These are phyloP conservation scores for Iphiclides podalirius DNA, from an alignment of 2,888 invertebrate species.

Conservation along the genomic window DNA sequence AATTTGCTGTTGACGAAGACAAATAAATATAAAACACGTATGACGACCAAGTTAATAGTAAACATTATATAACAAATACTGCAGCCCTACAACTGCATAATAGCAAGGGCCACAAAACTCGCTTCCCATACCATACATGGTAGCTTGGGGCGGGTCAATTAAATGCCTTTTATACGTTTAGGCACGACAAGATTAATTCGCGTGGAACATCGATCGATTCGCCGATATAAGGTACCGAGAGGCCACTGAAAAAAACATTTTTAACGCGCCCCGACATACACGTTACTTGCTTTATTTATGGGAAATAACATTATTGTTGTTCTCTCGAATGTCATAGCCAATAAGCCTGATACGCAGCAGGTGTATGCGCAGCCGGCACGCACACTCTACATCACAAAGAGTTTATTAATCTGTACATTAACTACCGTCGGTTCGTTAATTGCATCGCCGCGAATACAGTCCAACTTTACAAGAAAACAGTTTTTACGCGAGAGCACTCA, in stretches of 20 bases:
- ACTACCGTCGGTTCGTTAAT: conserved; percentile 1
- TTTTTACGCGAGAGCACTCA: background rate
- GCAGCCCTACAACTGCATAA: too few relatives aligned
- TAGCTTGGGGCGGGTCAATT: too few relatives aligned
- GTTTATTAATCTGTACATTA: conserved; percentile 14
- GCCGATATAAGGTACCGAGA: background rate
- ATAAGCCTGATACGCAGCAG: conserved; percentile 50
- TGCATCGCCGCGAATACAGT: conserved; percentile 2
- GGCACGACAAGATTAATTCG: conserved; percentile 8
- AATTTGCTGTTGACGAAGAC: too few relatives aligned
- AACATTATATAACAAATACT: too few relatives aligned
- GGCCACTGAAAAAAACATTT: conserved; percentile 8
- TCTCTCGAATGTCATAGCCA: conserved; percentile 64
- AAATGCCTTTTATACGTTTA: conserved; percentile 5
- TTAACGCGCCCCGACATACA: background rate
- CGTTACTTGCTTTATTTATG: conserved; percentile 14
- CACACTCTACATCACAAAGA: conserved; percentile 1
- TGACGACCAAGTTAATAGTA: too few relatives aligned
- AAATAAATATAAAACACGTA: too few relatives aligned
- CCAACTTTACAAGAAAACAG: background rate
- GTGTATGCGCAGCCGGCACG: conserved; percentile 52
- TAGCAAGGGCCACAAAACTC: too few relatives aligned
- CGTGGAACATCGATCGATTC: conserved; percentile 1
- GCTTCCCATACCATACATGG: too few relatives aligned
- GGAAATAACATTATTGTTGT: conserved; percentile 5